A percentile compares a stretch with the other conserved stretches of the same genome.
These are phyloP conservation scores for Lepus oiostolus DNA, from an alignment of 2,797 vertebrate species.

Conservation along the genomic window DNA sequence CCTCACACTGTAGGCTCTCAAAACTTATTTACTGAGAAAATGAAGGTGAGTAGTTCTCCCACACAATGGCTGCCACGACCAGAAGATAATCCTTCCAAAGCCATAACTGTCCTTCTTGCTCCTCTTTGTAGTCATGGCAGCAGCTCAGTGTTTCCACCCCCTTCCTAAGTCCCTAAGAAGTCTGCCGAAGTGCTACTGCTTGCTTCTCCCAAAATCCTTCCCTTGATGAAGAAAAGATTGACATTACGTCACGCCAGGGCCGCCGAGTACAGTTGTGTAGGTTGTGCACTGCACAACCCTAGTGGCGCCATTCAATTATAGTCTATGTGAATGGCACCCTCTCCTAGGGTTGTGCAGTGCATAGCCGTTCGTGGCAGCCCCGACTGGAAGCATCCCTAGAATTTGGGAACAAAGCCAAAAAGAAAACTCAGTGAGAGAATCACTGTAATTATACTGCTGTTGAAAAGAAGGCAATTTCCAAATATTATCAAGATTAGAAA, in stretches of 20 bases:
- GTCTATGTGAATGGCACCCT: slow-evolving; percentile 83
- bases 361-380: slow-evolving; percentile 70
- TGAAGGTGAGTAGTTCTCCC: neutral
- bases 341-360: slow-evolving; percentile 84
- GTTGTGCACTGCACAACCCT: slow-evolving; percentile 83
- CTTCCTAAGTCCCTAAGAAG: slow-evolving; percentile 23
- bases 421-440: neutral
- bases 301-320: slow-evolving; percentile 85
- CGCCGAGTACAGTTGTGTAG: slow-evolving; percentile 72
- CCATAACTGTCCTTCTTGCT: neutral
- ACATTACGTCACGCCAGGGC: slow-evolving; percentile 44
- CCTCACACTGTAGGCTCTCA: neutral
- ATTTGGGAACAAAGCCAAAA: slow-evolving; percentile 66
- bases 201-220: neutral
- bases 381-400: slow-evolving; percentile 61
- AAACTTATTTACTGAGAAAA: slow-evolving; percentile 48
- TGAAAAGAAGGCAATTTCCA: slow-evolving; percentile 22
- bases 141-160: neutral
- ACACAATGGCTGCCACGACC: neutral
- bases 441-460: neutral
- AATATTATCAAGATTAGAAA: slow-evolving; percentile 30
- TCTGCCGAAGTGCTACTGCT: slow-evolving; percentile 22
- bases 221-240: slow-evolving; percentile 46
- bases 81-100: slow-evolving; percentile 3
- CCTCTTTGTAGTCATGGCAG: slow-evolving; percentile 22